phyloP scores from a whole-genome alignment of 2,797 vertebrate genomes.

The Peromyscus nudipes region DNA sequence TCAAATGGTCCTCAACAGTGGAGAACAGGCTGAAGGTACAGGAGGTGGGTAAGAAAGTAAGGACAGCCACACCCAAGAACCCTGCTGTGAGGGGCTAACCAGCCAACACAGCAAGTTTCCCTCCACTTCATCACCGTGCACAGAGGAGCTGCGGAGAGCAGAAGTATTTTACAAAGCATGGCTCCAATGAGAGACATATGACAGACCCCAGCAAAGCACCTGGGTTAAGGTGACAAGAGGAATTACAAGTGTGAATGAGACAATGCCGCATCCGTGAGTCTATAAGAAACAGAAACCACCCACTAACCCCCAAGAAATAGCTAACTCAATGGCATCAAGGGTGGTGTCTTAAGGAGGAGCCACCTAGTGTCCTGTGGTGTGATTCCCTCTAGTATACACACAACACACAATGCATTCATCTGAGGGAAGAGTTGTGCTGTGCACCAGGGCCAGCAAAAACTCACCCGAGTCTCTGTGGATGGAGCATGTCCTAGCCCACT shows the following conservation, averaged over 20 bases:
- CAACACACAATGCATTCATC: not conserved
- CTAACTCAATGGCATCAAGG: not conserved
- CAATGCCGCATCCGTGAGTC: fast-evolving
- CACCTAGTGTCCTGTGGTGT: not conserved
- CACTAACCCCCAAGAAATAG: not conserved
- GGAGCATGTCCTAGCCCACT: not conserved
- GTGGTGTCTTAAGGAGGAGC: not conserved
- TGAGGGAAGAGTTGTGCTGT: not conserved
- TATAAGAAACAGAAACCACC: not conserved
- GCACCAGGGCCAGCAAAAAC: not conserved
- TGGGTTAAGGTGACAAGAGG: not conserved
- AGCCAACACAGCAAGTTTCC: fast-evolving
- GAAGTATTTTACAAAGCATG: not conserved
- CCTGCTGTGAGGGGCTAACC: fast-evolving
- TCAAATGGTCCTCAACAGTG: not conserved
- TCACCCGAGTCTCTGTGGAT: not conserved
- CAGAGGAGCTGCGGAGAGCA: not conserved
- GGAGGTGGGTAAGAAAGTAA: not conserved
- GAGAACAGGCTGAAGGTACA: not conserved
- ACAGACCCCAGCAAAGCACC: not conserved
- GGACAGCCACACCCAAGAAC: fast-evolving
- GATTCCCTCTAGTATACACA: not conserved
- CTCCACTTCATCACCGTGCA: no score
- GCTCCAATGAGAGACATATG: not conserved
- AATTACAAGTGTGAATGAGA: not conserved